Conservation (phyloP, 2,888 invertebrate genomes). For the Stenoptilia bipunctidactyla region DNA sequence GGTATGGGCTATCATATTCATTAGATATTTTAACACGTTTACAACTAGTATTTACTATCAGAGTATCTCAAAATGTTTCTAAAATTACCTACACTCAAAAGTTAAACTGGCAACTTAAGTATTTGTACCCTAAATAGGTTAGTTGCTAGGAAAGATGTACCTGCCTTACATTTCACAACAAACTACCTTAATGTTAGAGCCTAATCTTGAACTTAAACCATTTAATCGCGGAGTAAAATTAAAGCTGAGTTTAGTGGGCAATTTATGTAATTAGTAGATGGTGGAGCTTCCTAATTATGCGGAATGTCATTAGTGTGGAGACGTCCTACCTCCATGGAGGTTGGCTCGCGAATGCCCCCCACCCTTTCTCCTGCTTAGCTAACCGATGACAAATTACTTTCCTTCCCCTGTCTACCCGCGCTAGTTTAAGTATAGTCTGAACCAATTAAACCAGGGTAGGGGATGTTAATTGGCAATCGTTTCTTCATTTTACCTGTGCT, state of each 20-base stretch:
- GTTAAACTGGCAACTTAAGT: no score
- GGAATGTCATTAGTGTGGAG: slow-evolving; percentile 59
- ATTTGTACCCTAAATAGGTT: no score
- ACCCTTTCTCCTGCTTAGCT: slow-evolving; percentile 46
- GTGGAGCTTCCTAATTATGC: slow-evolving; percentile 61
- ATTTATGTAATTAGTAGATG: slow-evolving; percentile 67
- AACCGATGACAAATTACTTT: slow-evolving; percentile 69
- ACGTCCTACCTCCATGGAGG: slow-evolving; percentile 42
- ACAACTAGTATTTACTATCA: no score
- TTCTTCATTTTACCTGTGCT: slow-evolving; percentile 57
- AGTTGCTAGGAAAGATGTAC: no score
- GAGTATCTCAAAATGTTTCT: no score
- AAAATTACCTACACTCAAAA: no score
- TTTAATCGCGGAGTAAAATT: slow-evolving; percentile 43
- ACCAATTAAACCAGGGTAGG: slow-evolving; percentile 63
- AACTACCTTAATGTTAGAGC: not conserved
- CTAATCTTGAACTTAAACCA: slow-evolving; percentile 11
- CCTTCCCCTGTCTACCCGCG: slow-evolving; percentile 41
- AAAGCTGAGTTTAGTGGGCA: slow-evolving; percentile 61
- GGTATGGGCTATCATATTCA: no score
- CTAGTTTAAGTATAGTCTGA: slow-evolving; percentile 62
- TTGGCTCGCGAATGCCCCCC: slow-evolving; percentile 25
- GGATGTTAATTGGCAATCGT: slow-evolving; percentile 66
- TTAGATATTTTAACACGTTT: no score
- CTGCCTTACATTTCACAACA: no score